phyloP scores from a whole-genome alignment of 2,113 vertebrate genomes.

The Myiagra hebetior region DNA sequence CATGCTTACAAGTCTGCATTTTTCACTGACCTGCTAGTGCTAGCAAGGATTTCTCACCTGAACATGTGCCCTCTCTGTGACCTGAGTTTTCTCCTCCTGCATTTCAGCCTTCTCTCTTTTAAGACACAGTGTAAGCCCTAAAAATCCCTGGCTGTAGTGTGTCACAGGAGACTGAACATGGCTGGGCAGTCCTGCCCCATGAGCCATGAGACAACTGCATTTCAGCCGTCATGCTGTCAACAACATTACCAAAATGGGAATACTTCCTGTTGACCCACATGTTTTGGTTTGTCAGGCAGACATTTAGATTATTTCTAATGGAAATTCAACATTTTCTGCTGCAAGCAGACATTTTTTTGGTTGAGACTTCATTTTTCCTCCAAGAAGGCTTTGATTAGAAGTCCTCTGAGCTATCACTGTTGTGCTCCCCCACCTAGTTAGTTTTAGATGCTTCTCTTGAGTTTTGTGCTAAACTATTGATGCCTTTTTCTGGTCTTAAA shows the following conservation, averaged over 20 bases:
- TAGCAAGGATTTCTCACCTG: not conserved
- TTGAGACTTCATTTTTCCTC: not conserved
- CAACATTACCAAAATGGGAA: not conserved
- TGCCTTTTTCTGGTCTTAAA: too few relatives aligned
- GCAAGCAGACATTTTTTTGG: not conserved
- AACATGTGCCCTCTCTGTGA: rapidly evolving
- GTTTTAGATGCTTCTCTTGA: not conserved
- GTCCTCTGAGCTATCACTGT: not conserved
- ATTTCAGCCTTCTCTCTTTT: not conserved
- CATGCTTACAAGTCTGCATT: not conserved
- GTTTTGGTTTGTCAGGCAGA: not conserved
- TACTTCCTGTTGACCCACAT: not conserved
- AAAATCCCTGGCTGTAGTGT: not conserved
- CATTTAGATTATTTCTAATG: not conserved
- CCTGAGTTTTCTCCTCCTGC: rapidly evolving
- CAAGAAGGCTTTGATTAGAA: not conserved
- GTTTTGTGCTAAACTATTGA: not conserved
- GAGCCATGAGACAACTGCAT: not conserved
- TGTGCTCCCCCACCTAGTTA: not conserved
- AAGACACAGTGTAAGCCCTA: not conserved
- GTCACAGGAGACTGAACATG: not conserved
- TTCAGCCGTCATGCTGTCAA: not conserved
- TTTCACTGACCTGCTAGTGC: not conserved
- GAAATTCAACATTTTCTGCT: not conserved
- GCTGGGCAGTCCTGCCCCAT: not conserved